phyloP scores from a whole-genome alignment of 2,888 invertebrate species.

The Sinohyriopsis cumingii region DNA sequence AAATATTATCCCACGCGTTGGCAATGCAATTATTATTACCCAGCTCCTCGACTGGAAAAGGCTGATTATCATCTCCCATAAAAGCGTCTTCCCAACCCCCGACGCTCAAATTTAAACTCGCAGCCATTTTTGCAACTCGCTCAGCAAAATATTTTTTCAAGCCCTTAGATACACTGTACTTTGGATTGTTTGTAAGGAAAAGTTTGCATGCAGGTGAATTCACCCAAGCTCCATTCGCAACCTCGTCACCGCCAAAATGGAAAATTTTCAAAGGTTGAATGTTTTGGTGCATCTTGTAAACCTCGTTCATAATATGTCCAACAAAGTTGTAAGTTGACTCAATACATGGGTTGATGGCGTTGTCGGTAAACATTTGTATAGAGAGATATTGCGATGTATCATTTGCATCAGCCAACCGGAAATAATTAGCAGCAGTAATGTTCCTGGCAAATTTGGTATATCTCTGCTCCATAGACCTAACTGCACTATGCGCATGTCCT shows the following conservation, averaged over 20 bases:
- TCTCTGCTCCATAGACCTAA: constrained; percentile 14
- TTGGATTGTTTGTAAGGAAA: constrained; percentile 3
- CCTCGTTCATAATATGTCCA: constrained; percentile 17
- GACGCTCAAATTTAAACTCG: constrained; percentile 31
- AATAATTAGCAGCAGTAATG: constrained; percentile 17
- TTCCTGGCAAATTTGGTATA: neutral
- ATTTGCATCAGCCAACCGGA: constrained; percentile 25
- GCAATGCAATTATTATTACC: constrained; percentile 40
- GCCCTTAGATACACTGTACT: constrained; percentile 5
- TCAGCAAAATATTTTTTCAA: constrained; percentile 40
- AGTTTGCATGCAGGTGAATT: constrained; percentile 36
- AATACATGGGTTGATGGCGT: constrained; percentile 54
- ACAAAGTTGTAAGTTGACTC: constrained; percentile 43
- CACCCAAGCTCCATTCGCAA: constrained; percentile 41
- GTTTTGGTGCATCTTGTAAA: constrained; percentile 31
- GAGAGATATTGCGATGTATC: constrained; percentile 35
- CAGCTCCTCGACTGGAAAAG: constrained; percentile 16
- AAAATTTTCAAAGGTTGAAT: constrained; percentile 34
- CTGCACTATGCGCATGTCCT: constrained; percentile 47
- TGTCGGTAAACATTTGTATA: constrained; percentile 46
- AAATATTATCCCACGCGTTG: constrained; percentile 62
- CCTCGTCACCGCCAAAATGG: constrained; percentile 51
- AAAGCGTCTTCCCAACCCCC: constrained; percentile 59
- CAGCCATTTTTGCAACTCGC: constrained; percentile 27
- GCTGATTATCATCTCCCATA: constrained; percentile 21